These are phyloP conservation scores for Diplodus sargus DNA, from an alignment of 2,797 vertebrate genomes.

Conservation along the genomic window DNA sequence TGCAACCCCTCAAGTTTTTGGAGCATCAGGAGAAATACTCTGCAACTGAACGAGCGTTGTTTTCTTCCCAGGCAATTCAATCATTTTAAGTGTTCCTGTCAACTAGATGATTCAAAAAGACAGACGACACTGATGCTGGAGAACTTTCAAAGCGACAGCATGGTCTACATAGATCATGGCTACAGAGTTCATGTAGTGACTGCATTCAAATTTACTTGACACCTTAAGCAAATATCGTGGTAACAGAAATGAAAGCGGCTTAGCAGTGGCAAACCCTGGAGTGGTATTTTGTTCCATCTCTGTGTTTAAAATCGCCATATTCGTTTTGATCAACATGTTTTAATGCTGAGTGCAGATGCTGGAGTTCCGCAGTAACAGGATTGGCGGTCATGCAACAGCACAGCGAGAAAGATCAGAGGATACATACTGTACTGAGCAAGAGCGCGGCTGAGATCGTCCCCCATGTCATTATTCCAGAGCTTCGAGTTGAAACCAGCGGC, in stretches of 20 bases:
- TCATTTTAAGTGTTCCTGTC: conserved; percentile 22
- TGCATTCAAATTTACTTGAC: conserved; percentile 36
- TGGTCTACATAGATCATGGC: conserved; percentile 26
- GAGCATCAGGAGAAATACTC: conserved; percentile 52
- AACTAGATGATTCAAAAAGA: conserved; percentile 22
- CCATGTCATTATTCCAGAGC: conserved; percentile 85
- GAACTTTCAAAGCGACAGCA: conserved; percentile 23
- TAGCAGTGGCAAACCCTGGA: conserved; percentile 23
- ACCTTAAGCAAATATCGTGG: conserved; percentile 30
- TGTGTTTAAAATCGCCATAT: conserved; percentile 36
- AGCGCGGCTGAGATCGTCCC: conserved; percentile 83
- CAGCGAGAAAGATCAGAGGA: conserved; percentile 86
- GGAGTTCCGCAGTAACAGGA: conserved; percentile 70
- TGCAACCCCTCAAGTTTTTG: conserved; percentile 33
- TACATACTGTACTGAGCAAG: conserved; percentile 88
- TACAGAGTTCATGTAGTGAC: conserved; percentile 20
- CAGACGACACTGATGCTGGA: no score
- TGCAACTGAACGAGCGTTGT: conserved; percentile 40
- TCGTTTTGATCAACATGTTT: conserved; percentile 50
- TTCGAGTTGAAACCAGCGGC: conserved; percentile 82
- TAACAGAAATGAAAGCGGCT: conserved; percentile 34
- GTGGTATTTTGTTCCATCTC: conserved; percentile 26
- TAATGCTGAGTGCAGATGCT: conserved; percentile 55
- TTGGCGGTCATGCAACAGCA: conserved; percentile 87
- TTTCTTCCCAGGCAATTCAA: conserved; percentile 34